Base-by-base conservation (phyloP, 2,113 vertebrate genomes). In the Platysternon megacephalum region DNA sequence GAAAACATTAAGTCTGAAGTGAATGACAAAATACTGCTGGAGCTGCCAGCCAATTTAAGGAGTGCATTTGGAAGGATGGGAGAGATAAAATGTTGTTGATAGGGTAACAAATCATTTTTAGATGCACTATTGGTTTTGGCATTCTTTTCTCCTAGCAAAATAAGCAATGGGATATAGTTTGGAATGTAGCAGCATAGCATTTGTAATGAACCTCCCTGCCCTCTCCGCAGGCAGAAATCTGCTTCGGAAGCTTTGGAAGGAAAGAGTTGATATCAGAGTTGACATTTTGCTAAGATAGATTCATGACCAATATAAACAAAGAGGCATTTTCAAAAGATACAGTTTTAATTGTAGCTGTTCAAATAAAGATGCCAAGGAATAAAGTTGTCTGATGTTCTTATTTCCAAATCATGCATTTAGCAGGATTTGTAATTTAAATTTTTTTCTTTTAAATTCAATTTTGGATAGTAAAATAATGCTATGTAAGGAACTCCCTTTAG, bases 111-210 rank as follows among this genome's bases (percentile, higher is more conserved):
- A 56, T 93, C 0, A 76, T 89, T 94, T 89, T 88, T 82, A 86
- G 86, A 74, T 2, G 16, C 32, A 79, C 0, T 86, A 89, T 84
- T 96, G 72, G 14, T 82, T 94, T 56, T 89, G 89, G n/a, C 87
- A 96, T 14, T n/a, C 53, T 92, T 96, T 95, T 93, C 84, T 93
- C 42, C 49, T 56, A 90, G 86, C 53, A 81, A 91, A 90, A 13
- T 21, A 58, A 42, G 85, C 53, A 51, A 6, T 86, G 39, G 85
- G 81, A 39, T 91, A 61, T 84, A 58, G 17, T 81, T 79, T 76
- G 88, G 83, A 88, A 94, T 49, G 74, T 6, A 88, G 58, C 72
- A 88, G 39, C 11, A 11, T 1, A 89, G 2, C 80, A 76, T 6
- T 65, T 87, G 68, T 52, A 87, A 52, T 52, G 85, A 90, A 55